These are phyloP conservation scores for Cinclus cinclus DNA, from an alignment of 2,113 vertebrate genomes.

Conservation along the genomic window DNA sequence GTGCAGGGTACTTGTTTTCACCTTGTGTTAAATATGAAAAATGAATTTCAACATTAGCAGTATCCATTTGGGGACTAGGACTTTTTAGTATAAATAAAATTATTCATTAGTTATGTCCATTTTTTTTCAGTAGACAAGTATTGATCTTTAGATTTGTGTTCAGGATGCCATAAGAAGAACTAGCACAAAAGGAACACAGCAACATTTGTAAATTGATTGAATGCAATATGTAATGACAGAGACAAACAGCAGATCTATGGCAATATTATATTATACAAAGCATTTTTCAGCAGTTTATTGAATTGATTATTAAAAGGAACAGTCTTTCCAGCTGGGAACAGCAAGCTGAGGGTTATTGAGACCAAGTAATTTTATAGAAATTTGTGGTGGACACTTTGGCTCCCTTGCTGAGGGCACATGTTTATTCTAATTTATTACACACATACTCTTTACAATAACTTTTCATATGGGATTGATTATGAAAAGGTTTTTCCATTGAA, in stretches of 20 bases:
- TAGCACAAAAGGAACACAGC: slow-evolving; percentile 32
- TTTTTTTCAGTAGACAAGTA: slow-evolving; percentile 73
- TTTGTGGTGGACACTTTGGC: not conserved
- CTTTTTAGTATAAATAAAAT: slow-evolving; percentile 80
- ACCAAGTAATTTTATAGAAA: slow-evolving; percentile 34
- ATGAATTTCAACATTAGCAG: slow-evolving; percentile 69
- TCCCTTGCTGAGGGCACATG: not conserved
- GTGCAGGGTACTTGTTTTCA: slow-evolving; percentile 27
- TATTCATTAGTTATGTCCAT: slow-evolving; percentile 76
- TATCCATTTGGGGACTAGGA: slow-evolving; percentile 63
- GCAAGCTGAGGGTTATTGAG: slow-evolving; percentile 27
- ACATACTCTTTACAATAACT: not conserved
- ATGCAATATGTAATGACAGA: slow-evolving; percentile 60
- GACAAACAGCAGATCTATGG: slow-evolving; percentile 70
- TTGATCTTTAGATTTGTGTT: slow-evolving; percentile 77
- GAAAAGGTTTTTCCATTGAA: not conserved
- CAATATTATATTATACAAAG: slow-evolving; percentile 64
- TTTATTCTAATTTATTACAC: no score
- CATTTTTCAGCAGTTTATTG: slow-evolving; percentile 73
- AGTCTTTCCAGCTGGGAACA: slow-evolving; percentile 22
- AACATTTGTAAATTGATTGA: slow-evolving; percentile 70
- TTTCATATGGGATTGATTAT: slow-evolving; percentile 8
- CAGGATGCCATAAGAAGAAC: slow-evolving; percentile 49
- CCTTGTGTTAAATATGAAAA: slow-evolving; percentile 66
- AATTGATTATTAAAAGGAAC: slow-evolving; percentile 66